Evolutionary conservation across 2,797 vertebrate genomes (phyloP).

Genomic region (Sebastes iracundus): DNA sequence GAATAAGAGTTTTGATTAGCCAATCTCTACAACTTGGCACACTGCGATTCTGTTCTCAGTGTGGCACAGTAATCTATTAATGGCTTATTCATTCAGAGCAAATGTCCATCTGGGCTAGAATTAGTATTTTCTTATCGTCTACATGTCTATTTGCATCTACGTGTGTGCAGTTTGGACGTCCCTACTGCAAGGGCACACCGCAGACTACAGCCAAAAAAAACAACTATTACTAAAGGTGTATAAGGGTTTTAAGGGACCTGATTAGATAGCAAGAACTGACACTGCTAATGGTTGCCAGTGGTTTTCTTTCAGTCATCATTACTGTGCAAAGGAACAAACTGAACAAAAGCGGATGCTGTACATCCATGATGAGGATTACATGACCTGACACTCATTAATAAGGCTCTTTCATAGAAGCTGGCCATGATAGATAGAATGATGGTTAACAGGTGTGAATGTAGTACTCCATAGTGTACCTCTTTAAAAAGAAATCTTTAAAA

Average conservation of each 20-base stretch:
- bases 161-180: not conserved
- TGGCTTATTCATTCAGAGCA: slow-evolving; percentile 33
- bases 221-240: not conserved
- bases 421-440: not conserved
- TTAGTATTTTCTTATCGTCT: not conserved
- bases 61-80: slow-evolving; percentile 52
- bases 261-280: not conserved
- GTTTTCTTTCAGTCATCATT: not conserved
- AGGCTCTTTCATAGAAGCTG: not conserved
- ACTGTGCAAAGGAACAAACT: not conserved
- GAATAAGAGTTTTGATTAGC: slow-evolving; percentile 68
- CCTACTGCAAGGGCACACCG: not conserved
- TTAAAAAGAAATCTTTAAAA: not conserved
- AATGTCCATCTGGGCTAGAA: not conserved
- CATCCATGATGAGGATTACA: not conserved
- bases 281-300: not conserved
- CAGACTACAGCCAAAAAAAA: not conserved
- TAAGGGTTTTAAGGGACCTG: not conserved
- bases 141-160: not conserved
- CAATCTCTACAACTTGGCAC: slow-evolving; percentile 27
- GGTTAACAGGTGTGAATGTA: not conserved
- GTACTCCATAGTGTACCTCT: not conserved
- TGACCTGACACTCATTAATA: not conserved
- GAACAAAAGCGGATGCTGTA: not conserved
- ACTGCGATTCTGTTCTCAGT: slow-evolving; percentile 9